These are phyloP conservation scores for Dascyllus trimaculatus DNA, from an alignment of 2,113 vertebrate species.

Conservation along the genomic window DNA sequence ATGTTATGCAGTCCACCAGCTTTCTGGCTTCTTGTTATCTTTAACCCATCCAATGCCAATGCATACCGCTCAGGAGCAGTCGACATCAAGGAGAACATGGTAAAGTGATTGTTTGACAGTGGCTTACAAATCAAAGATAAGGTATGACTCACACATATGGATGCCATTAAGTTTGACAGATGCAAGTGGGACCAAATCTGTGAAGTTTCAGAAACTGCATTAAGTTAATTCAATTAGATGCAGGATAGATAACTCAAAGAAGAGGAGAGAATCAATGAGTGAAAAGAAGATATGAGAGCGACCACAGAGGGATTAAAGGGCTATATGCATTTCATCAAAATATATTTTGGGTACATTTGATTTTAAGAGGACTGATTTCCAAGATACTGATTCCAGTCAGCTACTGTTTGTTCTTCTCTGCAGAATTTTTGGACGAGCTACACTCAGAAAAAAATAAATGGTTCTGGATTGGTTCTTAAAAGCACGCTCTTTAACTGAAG, in stretches of 20 bases:
- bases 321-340: slow-evolving; percentile 3
- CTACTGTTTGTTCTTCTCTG: too few species aligned
- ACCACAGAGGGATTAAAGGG: neutral
- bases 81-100: neutral
- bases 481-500: too few species aligned
- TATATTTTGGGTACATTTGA: neutral
- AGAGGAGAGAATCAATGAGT: neutral
- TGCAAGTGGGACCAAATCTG: slow-evolving; percentile 28
- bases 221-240: slow-evolving; percentile 42
- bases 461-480: too few species aligned
- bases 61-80: neutral
- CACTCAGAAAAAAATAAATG: too few species aligned
- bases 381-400: too few species aligned
- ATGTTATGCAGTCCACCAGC: neutral
- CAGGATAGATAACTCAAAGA: neutral
- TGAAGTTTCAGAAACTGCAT: slow-evolving; percentile 21
- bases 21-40: neutral
- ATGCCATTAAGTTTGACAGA: slow-evolving; percentile 46
- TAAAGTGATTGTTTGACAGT: slow-evolving; percentile 30
- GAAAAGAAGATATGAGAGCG: slow-evolving; percentile 8
- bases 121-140: slow-evolving; percentile 43
- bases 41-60: neutral
- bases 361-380: too few species aligned
- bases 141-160: slow-evolving; percentile 47
- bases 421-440: too few species aligned